Base-by-base conservation (phyloP, 2,797 vertebrate species). In the Vespertilio murinus region DNA sequence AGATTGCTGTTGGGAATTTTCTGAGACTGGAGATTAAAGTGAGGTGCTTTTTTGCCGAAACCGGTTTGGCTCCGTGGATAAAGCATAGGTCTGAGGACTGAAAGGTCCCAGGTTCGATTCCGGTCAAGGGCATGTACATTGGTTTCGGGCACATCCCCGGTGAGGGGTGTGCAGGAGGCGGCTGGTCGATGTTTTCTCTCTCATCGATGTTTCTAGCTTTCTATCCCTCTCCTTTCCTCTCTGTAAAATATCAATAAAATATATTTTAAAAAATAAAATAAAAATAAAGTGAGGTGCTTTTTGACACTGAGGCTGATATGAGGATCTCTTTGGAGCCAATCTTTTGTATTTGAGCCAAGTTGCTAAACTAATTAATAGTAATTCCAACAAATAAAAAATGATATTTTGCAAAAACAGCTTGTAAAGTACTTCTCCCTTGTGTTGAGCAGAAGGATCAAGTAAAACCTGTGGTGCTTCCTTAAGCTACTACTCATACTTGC, bases 301-400 rank as follows among this genome's bases (percentile, higher is more conserved):
- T 93, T 74, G 83, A 71, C 49, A 11, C 65, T 93, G 25, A 20
- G 75, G 56, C 23, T 93, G 90, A 88, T 87, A 85, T 16, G 20
- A 80, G 70, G 54, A 94, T 83, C 73, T 25, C 47, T 96, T 94
- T 47, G 61, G 83, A 95, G 84, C 78, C 81, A 61, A 52, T 64
- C 65, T 89, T 94, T 94, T 96, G 61, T 94, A 90, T 81, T 94
- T 49, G 87, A 87, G 88, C 91, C 93, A 94, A 94, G 49, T 69
- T 84, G 75, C 91, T 94, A 87, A 96, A 71, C 77, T 95, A 96
- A 96, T 96, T 96, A 91, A 30, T 73, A 95, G 87, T 80, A 94
- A 94, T 94, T 96, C 86, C 82, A 89, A 89, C 45, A 84, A 96
- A 88, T 33, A 94, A 86, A 47, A 92, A 91, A 87, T 85, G 49